Conservation (phyloP, 2,888 invertebrate species). For the Hyposoter didymator region DNA sequence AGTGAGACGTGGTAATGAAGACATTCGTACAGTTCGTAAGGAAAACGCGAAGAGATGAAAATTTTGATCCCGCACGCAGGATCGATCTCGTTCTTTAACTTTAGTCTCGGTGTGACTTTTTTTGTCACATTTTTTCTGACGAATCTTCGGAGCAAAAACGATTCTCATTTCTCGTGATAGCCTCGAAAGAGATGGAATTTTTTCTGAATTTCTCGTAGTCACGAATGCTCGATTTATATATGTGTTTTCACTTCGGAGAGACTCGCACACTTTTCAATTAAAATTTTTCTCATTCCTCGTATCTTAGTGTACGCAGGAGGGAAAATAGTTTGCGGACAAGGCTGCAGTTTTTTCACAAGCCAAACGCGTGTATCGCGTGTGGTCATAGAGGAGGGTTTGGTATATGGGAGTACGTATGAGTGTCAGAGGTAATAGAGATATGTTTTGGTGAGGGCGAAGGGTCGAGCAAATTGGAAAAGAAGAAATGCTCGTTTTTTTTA, state of each 20-base stretch:
- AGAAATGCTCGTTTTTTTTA: constrained; percentile 47
- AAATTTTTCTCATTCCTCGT: constrained; percentile 34
- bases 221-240: constrained; percentile 44
- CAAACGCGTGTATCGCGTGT: constrained; percentile 66
- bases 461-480: constrained; percentile 76
- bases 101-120: not conserved
- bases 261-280: constrained; percentile 62
- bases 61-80: not conserved
- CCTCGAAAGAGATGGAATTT: constrained; percentile 29
- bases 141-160: not conserved
- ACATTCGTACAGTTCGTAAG: constrained; percentile 5
- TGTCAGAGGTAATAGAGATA: constrained; percentile 73
- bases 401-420: constrained; percentile 15
- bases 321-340: constrained; percentile 8
- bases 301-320: constrained; percentile 8
- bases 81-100: constrained; percentile 35
- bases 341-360: constrained; percentile 41
- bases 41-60: constrained; percentile 52
- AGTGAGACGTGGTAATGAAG: constrained; percentile 69
- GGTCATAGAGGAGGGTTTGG: constrained; percentile 37
- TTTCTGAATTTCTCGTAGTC: constrained; percentile 35
- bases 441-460: constrained; percentile 72
- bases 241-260: constrained; percentile 12
- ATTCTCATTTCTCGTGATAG: constrained; percentile 20
- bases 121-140: too few species aligned